Evolutionary conservation across 2,888 invertebrate species (phyloP).

Genomic region (Hofmannophila pseudospretella): DNA sequence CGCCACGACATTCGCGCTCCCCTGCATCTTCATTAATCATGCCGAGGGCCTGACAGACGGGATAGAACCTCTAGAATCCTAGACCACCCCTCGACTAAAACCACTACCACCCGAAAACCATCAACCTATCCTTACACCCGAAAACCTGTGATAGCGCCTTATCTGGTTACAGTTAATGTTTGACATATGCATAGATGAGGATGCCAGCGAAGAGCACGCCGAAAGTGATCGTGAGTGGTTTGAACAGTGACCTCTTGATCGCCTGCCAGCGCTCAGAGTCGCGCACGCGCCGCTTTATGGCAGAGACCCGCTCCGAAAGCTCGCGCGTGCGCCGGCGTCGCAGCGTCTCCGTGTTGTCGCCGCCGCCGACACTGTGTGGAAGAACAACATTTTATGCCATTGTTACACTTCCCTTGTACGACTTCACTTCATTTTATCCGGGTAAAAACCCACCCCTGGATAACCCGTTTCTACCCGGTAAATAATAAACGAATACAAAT

Average conservation of each 20-base stretch:
- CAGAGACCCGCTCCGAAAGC: conserved; percentile 48
- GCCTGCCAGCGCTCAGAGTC: conserved; percentile 84
- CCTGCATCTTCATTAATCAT: neutral
- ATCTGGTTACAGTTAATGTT: neutral
- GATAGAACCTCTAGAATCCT: no score
- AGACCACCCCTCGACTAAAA: neutral
- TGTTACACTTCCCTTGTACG: no score
- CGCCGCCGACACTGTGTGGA: conserved; percentile 10
- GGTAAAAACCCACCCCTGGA: no score
- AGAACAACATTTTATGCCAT: no score
- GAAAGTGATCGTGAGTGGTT: conserved; percentile 84
- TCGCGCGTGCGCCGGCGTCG: conserved; percentile 46
- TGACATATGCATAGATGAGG: conserved; percentile 77
- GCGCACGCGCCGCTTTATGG: conserved; percentile 82
- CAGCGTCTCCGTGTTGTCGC: conserved; percentile 26
- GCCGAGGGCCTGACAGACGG: no score
- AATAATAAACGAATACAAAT: no score
- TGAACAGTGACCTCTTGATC: conserved; percentile 88
- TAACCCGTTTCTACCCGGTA: no score
- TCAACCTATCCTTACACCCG: no score
- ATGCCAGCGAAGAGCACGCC: conserved; percentile 83
- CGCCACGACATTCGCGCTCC: no score
- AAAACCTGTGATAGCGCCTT: no score
- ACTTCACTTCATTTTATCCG: no score
- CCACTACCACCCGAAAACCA: neutral